These are phyloP conservation scores for Sylvia atricapilla DNA, from an alignment of 2,113 vertebrate species.

Conservation along the genomic window DNA sequence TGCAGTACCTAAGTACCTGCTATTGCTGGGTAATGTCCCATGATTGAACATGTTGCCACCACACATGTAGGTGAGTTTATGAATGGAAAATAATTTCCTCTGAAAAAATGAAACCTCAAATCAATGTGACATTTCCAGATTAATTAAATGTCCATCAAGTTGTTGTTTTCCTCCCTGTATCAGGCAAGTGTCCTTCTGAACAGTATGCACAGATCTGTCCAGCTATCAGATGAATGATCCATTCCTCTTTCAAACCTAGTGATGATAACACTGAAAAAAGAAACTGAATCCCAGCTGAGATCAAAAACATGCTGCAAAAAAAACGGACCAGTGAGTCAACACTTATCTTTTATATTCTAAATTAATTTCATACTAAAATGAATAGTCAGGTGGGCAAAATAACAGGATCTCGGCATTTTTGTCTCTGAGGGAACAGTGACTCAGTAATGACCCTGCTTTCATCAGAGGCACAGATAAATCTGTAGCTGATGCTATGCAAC, in stretches of 20 bases:
- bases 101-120: background rate
- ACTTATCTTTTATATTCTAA: background rate
- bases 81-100: background rate
- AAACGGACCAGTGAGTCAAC: background rate
- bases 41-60: background rate
- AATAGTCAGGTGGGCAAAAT: background rate
- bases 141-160: background rate
- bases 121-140: background rate
- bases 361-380: background rate
- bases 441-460: background rate
- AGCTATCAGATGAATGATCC: background rate
- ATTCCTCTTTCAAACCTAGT: background rate
- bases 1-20: background rate
- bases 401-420: background rate
- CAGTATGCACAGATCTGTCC: background rate
- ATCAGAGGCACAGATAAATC: background rate
- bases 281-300: background rate
- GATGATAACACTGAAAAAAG: background rate
- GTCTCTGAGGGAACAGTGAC: slow-evolving; percentile 1
- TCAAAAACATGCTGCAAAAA: background rate
- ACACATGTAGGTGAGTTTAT: background rate
- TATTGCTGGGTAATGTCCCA: background rate
- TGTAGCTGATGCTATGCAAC: background rate
- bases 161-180: background rate
- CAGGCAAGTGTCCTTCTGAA: background rate